These are phyloP conservation scores for Polydrusus tereticollis DNA, from an alignment of 2,888 invertebrate species.

Conservation along the genomic window DNA sequence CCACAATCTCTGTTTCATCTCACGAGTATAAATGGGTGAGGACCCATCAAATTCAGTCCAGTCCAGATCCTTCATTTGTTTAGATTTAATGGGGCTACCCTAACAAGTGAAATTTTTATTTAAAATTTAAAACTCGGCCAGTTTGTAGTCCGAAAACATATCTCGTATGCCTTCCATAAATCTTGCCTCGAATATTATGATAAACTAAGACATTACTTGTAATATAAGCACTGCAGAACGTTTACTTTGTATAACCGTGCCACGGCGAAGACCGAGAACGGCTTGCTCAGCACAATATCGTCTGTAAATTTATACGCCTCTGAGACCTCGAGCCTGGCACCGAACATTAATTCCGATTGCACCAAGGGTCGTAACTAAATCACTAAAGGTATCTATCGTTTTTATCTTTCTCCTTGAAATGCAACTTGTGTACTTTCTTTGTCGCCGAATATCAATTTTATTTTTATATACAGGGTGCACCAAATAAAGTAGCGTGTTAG, in stretches of 20 bases:
- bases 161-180: background rate
- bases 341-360: conserved; percentile 30
- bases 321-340: conserved; percentile 26
- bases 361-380: conserved; percentile 32
- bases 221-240: background rate
- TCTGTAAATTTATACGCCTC: conserved; percentile 19
- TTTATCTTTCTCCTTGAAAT: background rate
- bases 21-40: no score
- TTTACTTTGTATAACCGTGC: background rate
- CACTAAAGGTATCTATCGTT: conserved; percentile 15
- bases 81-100: no score
- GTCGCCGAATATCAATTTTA: background rate
- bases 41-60: no score
- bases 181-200: background rate
- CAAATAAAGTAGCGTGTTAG: no score
- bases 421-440: background rate
- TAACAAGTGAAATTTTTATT: no score
- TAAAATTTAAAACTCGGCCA: no score
- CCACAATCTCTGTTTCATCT: no score
- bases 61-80: no score
- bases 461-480: no score
- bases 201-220: background rate
- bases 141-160: background rate
- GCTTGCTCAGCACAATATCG: conserved; percentile 29
- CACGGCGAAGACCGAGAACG: conserved; percentile 2